Base-by-base conservation (phyloP, 2,888 invertebrate species). In the Eupithecia inturbata region DNA sequence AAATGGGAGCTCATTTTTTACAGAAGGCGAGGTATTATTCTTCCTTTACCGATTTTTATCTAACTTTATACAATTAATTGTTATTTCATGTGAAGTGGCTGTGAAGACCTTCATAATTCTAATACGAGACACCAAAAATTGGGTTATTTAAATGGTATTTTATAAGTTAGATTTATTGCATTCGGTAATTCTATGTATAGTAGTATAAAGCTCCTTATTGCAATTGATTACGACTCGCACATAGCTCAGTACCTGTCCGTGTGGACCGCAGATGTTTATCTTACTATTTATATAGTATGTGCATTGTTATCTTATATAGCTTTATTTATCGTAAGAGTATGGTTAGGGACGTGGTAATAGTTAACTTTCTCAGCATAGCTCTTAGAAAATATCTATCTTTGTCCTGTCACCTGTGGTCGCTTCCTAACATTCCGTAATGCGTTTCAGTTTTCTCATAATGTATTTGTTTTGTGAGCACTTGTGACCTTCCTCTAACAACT, bases 221-320 rank as follows among this genome's bases (percentile, higher is more conserved):
- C 82, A 81, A 53, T 75, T 66, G 76, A 79, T 81, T 81, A 82
- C 81, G 80, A 85, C 91, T 92, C 92, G 92, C 93, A 91, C 92
- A 87, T 89, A 83, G 91, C 91, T 91, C 92, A 89, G 90, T 90
- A 91, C 89, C 88, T 87, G 91, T 92, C 91, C 91, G 72, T 81
- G 79, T 82, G 91, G 91, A 90, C 91, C 82, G 84, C 89, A 90
- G 88, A 88, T 89, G 87, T 88, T 87, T 84, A 85, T 83, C 86
- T 87, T 90, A 91, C 89, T 91, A 88, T 90, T 84, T 87, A 22
- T 66, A 89, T 89, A 89, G 91, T 90, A 86, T 85, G 89, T 93
- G 90, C 91, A 90, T 91, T 91, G 91, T 93, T 93, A 93, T 91
- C 86, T 86, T 93, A n/a, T n/a, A n/a, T n/a, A 93, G 90, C 86